Conservation (phyloP, 1,140 invertebrate species). For the Potamilus streckersoni region DNA sequence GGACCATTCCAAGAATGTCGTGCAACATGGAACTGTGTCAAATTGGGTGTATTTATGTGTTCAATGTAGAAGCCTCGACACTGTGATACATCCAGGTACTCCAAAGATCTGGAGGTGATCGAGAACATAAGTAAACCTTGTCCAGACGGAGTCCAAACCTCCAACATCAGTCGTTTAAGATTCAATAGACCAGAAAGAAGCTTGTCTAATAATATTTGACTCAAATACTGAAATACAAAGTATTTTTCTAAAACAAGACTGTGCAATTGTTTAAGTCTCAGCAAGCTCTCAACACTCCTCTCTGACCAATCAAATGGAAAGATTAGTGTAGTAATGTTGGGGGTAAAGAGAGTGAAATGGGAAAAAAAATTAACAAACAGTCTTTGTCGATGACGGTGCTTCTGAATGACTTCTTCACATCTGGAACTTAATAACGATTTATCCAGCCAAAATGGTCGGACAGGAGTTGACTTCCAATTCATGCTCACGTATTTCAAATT, state of each 20-base stretch:
- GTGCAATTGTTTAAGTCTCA: constrained; percentile 50
- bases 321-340: constrained; percentile 54
- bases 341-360: constrained; percentile 46
- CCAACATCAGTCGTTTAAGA: constrained; percentile 50
- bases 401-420: constrained; percentile 49
- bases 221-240: constrained; percentile 56
- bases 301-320: constrained; percentile 66
- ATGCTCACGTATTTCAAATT: constrained; percentile 52
- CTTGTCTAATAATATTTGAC: constrained; percentile 46
- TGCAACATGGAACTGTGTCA: constrained; percentile 50
- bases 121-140: constrained; percentile 45
- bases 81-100: constrained; percentile 60
- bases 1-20: constrained; percentile 60
- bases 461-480: constrained; percentile 65
- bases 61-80: constrained; percentile 60
- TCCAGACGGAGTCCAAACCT: constrained; percentile 63
- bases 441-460: constrained; percentile 55
- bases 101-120: constrained; percentile 45
- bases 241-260: constrained; percentile 62
- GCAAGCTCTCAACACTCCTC: constrained; percentile 48
- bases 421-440: constrained; percentile 10
- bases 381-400: constrained; percentile 49
- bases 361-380: constrained; percentile 61
- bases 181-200: constrained; percentile 43
- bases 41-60: constrained; percentile 48